Conservation (phyloP, 1,140 invertebrate species). For the Trichomalopsis sarcophagae region DNA sequence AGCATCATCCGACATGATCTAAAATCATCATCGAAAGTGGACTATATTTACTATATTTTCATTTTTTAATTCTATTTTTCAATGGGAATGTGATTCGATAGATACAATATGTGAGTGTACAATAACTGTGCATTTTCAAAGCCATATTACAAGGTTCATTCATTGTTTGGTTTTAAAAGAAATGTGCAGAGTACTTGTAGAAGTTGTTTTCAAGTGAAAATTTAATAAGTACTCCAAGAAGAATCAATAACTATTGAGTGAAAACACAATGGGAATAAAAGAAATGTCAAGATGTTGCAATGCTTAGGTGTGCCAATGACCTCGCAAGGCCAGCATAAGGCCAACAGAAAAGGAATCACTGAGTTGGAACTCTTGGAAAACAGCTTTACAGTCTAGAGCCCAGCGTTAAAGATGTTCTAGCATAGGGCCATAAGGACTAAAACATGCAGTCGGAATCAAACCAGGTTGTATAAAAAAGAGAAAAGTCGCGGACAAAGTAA, state of each 20-base stretch:
- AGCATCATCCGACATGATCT: conserved; percentile 73
- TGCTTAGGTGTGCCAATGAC: conserved; percentile 13
- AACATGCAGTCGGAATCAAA: neutral
- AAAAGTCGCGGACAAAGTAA: no score
- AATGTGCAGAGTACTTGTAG: no score
- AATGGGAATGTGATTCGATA: neutral
- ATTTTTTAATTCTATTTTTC: neutral
- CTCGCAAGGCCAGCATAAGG: neutral
- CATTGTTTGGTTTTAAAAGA: no score
- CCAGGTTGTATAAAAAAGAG: neutral
- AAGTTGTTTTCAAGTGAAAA: no score
- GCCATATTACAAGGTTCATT: no score
- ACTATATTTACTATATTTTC: neutral
- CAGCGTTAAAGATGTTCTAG: no score
- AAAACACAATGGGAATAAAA: no score
- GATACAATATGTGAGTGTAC: neutral
- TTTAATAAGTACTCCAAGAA: no score
- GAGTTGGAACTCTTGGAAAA: no score
- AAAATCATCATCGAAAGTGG: neutral
- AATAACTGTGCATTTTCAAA: neutral
- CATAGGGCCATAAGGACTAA: neutral
- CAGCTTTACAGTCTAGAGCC: no score
- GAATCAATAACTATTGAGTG: no score
- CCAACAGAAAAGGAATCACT: neutral
- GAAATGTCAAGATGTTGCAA: no score